Percentiles rank a stretch among this genome's conserved stretches.
Evolutionary conservation across 2,113 vertebrate species (phyloP).

Genomic region (Phalacrocorax brasilianus): DNA sequence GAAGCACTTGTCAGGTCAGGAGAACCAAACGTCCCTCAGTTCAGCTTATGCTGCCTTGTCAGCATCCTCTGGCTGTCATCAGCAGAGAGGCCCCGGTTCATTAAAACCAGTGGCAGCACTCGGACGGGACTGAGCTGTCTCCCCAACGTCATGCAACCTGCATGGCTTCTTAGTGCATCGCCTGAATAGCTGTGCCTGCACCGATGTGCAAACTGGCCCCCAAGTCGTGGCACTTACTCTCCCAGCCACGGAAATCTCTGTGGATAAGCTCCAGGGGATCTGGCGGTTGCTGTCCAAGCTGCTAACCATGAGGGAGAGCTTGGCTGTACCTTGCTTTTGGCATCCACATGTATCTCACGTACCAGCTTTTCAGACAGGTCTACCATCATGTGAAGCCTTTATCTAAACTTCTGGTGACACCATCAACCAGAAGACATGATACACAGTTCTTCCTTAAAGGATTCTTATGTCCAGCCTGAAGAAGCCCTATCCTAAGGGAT

Average conservation of each 20-base stretch:
- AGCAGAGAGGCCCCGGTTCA: background rate
- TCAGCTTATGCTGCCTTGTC: background rate
- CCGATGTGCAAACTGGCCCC: background rate
- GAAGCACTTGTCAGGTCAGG: background rate
- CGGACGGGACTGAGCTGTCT: background rate
- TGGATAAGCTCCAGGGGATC: background rate
- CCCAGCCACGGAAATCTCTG: background rate
- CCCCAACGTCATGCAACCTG: background rate
- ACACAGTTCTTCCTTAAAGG: background rate
- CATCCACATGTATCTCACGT: background rate
- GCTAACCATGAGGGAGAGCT: accelerated
- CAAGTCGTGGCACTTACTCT: background rate
- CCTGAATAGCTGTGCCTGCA: background rate
- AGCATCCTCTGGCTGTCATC: background rate
- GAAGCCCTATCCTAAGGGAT: background rate
- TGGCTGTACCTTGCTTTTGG: background rate
- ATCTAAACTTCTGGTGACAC: background rate
- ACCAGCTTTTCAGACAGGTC: background rate
- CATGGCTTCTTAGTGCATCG: background rate
- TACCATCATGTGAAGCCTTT: background rate
- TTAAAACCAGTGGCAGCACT: background rate
- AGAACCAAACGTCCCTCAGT: background rate
- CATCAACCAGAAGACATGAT: background rate
- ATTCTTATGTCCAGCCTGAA: background rate
- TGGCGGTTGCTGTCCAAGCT: background rate